A percentile compares a stretch with the other conserved stretches of the same genome.
Conservation (phyloP, 2,113 vertebrate species). For the Macaca nemestrina region DNA sequence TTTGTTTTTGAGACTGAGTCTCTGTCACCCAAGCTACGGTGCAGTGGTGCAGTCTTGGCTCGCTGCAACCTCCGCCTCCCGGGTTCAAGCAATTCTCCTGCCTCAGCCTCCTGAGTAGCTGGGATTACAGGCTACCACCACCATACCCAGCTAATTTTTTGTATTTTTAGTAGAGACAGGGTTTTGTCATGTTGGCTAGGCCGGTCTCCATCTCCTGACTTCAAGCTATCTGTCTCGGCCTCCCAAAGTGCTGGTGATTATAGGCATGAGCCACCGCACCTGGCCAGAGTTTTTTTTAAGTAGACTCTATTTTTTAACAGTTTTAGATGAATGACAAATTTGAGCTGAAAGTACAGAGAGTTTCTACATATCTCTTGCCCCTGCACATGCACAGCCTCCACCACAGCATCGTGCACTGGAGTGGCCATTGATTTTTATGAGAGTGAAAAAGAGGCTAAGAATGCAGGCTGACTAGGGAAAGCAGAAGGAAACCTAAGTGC, state of each 20-base stretch:
- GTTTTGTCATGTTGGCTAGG: too few species aligned
- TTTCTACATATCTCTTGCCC: not conserved
- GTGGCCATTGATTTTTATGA: not conserved
- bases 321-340: not conserved
- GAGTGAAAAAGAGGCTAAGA: not conserved
- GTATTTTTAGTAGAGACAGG: too few species aligned
- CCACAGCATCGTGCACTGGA: not conserved
- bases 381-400: not conserved
- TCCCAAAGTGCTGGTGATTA: too few species aligned
- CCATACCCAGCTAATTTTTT: too few species aligned
- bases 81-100: too few species aligned
- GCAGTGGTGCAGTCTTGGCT: too few species aligned
- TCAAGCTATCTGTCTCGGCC: fast-evolving
- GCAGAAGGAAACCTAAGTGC: not conserved
- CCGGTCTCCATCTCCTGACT: too few species aligned
- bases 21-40: too few species aligned
- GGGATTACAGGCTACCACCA: too few species aligned
- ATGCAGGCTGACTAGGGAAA: not conserved
- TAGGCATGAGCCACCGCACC: fast-evolving
- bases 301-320: not conserved
- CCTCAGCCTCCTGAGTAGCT: too few species aligned
- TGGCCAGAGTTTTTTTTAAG: not conserved
- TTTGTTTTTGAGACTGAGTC: not conserved
- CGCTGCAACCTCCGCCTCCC: too few species aligned
- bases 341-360: not conserved